Base-by-base conservation (phyloP, 2,888 invertebrate species). In the Phragmatobia fuliginosa region DNA sequence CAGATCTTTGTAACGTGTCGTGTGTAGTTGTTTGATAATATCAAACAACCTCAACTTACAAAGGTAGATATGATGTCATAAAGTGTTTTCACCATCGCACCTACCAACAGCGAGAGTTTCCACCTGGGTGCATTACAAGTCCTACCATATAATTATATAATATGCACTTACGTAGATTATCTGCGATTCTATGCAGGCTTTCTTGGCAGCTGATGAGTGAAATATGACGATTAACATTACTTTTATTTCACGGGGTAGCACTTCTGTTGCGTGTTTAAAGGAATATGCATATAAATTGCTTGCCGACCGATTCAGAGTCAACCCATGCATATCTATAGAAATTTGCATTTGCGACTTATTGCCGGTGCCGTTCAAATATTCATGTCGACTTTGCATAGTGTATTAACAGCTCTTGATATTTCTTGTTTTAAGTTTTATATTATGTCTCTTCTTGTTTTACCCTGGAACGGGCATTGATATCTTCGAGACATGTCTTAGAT, bases 61-160 rank as follows among this genome's bases (percentile, higher is more conserved):
- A 38, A 14, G 25, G 18, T 36, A 56, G 36, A 25, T 33, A 36
- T 56, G 18, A 65, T 49, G n/a, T 63, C 32, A 56, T 49, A 85
- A 32, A 87, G 83, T 80, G 85, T 90, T 92, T 92, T 92, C 91
- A 90, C 91, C 87, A 86, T 88, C 83, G 81, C 84, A 85, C 83
- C 77, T 84, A 73, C 18, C 80, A 18, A 28, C 59, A 81, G 85
- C 82, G 84, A 87, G 89, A 88, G 89, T 93, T 92, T 92, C 90
- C 90, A 83, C 80, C 80, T 83, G 85, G 88, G 83, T 90, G 91
- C 88, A 76, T 85, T 81, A 72, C 83, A 82, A 56, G 60, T 32
- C 87, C 82, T 80, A 80, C 76, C 73, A 75, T 79, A 71, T 82
- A 85, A 85, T 87, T 85, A 85, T 79, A 70, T 82, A 83, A 49